Evolutionary conservation across 2,797 vertebrate genomes (phyloP).

Genomic region (Sparus aurata): DNA sequence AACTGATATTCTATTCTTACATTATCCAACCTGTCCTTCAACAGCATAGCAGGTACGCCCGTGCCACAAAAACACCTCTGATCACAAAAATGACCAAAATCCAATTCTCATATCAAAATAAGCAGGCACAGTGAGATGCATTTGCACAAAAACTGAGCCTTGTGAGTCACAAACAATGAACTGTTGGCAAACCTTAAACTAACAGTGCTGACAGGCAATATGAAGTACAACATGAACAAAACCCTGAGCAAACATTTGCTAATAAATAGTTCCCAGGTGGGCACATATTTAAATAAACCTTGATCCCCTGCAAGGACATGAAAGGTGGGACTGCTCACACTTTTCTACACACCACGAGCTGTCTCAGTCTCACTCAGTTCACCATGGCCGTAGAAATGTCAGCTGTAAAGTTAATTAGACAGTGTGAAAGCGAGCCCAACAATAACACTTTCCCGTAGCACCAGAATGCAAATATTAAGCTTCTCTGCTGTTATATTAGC

Average conservation of each 20-base stretch:
- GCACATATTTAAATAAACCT: constrained; percentile 16
- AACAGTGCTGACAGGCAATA: too few species aligned
- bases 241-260: not conserved
- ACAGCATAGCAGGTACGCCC: not conserved
- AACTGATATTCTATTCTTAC: constrained; percentile 12
- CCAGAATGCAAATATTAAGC: constrained; percentile 28
- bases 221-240: not conserved
- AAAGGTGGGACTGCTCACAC: constrained; percentile 25
- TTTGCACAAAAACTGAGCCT: not conserved
- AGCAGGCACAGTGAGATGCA: not conserved
- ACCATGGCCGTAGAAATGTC: constrained; percentile 21
- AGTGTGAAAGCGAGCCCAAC: constrained; percentile 38
- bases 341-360: constrained; percentile 10
- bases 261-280: constrained; percentile 5
- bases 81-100: constrained; percentile 4
- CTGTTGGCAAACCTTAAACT: not conserved
- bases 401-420: constrained; percentile 53
- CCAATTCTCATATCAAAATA: not conserved
- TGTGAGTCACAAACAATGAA: constrained; percentile 1
- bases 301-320: constrained; percentile 25
- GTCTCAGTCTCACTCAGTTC: constrained; percentile 30
- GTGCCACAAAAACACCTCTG: not conserved
- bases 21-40: not conserved
- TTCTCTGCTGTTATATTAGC: constrained; percentile 15
- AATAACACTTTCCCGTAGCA: constrained; percentile 29